phyloP scores from a whole-genome alignment of 2,888 invertebrate species.

The Cyclophora punctaria region DNA sequence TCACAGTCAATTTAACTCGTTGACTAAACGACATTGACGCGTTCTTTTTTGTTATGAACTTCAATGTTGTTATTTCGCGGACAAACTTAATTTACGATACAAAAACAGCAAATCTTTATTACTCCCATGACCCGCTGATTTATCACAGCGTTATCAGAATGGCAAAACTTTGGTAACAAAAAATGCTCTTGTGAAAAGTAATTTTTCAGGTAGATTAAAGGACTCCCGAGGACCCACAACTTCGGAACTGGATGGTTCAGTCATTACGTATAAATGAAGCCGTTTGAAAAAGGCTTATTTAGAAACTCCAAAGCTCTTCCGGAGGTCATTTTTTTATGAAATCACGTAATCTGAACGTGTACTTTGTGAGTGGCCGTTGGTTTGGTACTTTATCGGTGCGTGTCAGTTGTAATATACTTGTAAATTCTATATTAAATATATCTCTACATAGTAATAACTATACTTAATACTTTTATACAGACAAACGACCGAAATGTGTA shows the following conservation, averaged over 20 bases:
- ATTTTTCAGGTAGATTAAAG: constrained; percentile 29
- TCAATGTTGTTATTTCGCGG: constrained; percentile 9
- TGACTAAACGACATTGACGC: too few relatives aligned
- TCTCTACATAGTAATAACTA: too few relatives aligned
- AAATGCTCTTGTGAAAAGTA: constrained; percentile 22
- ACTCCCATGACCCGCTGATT: constrained; percentile 19
- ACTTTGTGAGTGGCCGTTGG: not conserved
- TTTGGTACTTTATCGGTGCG: not conserved
- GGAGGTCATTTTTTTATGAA: constrained; percentile 11
- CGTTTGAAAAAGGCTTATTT: constrained; percentile 16
- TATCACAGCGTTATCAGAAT: constrained; percentile 24
- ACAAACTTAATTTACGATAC: not conserved
- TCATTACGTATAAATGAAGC: constrained; percentile 23
- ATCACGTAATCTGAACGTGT: not conserved
- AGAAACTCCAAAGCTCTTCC: constrained; percentile 1
- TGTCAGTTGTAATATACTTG: too few relatives aligned
- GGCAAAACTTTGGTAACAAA: constrained; percentile 21
- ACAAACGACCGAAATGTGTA: too few relatives aligned
- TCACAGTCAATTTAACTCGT: too few relatives aligned
- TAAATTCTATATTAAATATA: too few relatives aligned
- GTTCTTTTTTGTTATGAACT: not conserved
- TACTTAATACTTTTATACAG: too few relatives aligned
- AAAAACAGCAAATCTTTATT: constrained; percentile 15
- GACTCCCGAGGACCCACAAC: constrained; percentile 18
- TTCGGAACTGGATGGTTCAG: constrained; percentile 15